Base-by-base conservation (phyloP, 2,888 invertebrate species). In the Notodromas monacha region DNA sequence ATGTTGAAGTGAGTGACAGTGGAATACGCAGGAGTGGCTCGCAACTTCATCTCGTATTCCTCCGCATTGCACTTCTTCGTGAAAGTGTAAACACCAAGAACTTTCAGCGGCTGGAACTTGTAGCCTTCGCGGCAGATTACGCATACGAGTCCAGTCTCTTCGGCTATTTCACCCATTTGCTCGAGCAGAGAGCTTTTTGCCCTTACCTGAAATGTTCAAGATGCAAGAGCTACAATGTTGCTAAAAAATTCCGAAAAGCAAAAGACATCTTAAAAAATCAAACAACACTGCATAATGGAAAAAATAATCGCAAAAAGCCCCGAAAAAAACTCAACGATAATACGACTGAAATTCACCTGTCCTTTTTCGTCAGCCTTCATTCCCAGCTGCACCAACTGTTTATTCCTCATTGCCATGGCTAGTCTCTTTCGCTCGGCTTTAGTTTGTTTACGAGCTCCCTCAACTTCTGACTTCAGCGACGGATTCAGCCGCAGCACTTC, bases 1-100 rank as follows among this genome's bases (percentile, higher is more conserved):
- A 89, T 70, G 55, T 92, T 92, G 55, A 92, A 92, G 54, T 92
- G 89, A 10, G 84, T 81, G 16, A 92, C 89, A 0, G 89, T 89
- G 30, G 72, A 70, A 51, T 84, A 86, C 32, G 56, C 57, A 2
- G 14, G 26, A 29, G 28, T 30, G 26, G 8, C 4, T 4, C 14
- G 13, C 69, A 70, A 15, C 70, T 59, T 12, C 5, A 73, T 70
- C 50, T 89, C 89, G 47, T 62, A 73, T 44, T 86, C 84, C 39
- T 92, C 89, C 26, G 86, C 67, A 42, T 76, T 72, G 40, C 76
- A 77, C 12, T 84, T 65, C 51, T 86, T 86, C 30, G 84, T 86
- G 49, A 76, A 92, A 3, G 89, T 92, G 51, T 92, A 92, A 42
- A 92, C 72, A 15, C 81, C 89, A 11, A 92, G 56, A 30, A 89